Conservation (phyloP, 1,140 invertebrate genomes). For the Zaprionus taronus region DNA sequence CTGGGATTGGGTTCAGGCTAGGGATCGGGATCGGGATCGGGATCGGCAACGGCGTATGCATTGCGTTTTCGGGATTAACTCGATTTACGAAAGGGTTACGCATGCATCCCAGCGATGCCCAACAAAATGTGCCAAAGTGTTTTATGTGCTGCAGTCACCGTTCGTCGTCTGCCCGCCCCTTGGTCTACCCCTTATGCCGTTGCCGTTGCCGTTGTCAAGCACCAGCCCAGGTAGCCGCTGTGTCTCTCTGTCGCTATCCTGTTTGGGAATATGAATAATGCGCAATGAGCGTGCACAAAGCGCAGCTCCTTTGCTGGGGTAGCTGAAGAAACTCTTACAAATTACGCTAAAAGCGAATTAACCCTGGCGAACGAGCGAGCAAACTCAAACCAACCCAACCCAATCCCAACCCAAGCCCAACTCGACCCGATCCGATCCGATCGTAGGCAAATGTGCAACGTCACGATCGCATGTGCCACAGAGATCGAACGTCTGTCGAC, state of each 20-base stretch:
- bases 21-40: slow-evolving; percentile 1
- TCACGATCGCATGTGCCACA: slow-evolving; percentile 45
- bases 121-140: slow-evolving; percentile 56
- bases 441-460: slow-evolving; percentile 50
- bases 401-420: slow-evolving; percentile 9
- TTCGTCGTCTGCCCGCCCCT: not conserved
- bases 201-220: slow-evolving; percentile 18
- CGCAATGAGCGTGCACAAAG: slow-evolving; percentile 57
- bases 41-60: slow-evolving; percentile 33
- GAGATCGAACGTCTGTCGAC: slow-evolving; percentile 53
- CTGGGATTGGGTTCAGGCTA: not conserved
- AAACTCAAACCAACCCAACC: slow-evolving; percentile 1
- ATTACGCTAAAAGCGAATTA: slow-evolving; percentile 66
- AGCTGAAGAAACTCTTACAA: slow-evolving; percentile 57
- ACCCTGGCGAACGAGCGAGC: slow-evolving; percentile 47
- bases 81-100: slow-evolving; percentile 78
- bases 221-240: slow-evolving; percentile 49
- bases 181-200: slow-evolving; percentile 29
- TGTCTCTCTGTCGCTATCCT: slow-evolving; percentile 16
- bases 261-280: slow-evolving; percentile 38
- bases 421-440: slow-evolving; percentile 18
- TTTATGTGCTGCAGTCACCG: slow-evolving; percentile 49
- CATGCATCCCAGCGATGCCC: slow-evolving; percentile 39
- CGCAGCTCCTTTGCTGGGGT: slow-evolving; percentile 32
- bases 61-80: slow-evolving; percentile 68